Percentiles rank a stretch among this genome's conserved stretches.
Evolutionary conservation across 2,113 vertebrate species (phyloP).

Genomic region (Tragulus kanchil): DNA sequence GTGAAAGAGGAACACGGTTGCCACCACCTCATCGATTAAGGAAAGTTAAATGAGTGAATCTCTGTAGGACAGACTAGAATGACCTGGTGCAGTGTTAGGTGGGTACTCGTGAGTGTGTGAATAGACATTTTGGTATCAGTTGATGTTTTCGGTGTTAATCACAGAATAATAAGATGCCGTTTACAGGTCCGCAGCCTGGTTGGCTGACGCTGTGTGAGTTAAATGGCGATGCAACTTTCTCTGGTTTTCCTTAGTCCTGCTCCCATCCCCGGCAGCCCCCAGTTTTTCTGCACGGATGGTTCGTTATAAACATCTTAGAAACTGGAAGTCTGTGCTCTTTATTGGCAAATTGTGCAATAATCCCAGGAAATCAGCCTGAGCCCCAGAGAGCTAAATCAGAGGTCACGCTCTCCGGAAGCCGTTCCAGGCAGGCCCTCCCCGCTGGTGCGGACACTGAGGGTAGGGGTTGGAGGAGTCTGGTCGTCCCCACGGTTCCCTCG

Average conservation of each 20-base stretch:
- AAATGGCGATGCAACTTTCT: not conserved
- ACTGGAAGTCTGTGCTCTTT: not conserved
- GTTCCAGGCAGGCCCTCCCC: not conserved
- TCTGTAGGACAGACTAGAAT: not conserved
- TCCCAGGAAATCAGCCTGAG: not conserved
- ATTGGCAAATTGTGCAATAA: not conserved
- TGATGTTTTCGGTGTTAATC: not conserved
- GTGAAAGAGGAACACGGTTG: not conserved
- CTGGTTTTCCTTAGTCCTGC: not conserved
- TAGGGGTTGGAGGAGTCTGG: rapidly evolving
- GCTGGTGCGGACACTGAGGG: not conserved
- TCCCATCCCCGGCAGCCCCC: rapidly evolving
- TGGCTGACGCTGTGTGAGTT: not conserved
- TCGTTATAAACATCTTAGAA: not conserved
- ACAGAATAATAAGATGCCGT: not conserved
- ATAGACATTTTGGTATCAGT: not conserved
- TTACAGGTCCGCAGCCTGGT: not conserved
- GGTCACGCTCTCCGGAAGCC: not conserved
- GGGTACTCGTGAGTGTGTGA: not conserved
- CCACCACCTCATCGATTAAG: not conserved
- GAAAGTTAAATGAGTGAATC: not conserved
- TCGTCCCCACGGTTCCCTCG: no score
- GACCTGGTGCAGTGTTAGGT: not conserved
- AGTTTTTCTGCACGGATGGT: not conserved
- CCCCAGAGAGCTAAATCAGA: not conserved